Conservation (phyloP, 1,140 invertebrate genomes). For the Aphaenogaster ashmeadi region DNA sequence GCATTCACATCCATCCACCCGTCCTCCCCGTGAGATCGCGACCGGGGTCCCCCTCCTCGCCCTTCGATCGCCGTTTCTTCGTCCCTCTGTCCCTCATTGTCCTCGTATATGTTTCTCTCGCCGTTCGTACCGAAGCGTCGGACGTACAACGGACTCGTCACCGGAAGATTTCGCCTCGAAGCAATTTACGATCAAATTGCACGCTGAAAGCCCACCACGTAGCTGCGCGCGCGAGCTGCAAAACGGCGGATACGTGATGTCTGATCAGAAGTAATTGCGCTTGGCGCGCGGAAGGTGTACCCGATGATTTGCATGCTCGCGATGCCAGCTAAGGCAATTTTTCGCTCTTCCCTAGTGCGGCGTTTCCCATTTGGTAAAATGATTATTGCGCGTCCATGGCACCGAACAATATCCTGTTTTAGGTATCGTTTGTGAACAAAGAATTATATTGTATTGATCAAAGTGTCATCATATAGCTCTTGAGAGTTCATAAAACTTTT, state of each 20-base stretch:
- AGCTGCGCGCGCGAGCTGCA: constrained; percentile 40
- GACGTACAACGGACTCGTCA: constrained; percentile 47
- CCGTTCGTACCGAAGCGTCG: constrained; percentile 1
- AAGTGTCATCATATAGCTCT: not conserved
- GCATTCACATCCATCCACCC: constrained; percentile 81
- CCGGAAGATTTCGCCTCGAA: constrained; percentile 49
- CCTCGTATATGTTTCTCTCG: constrained; percentile 35
- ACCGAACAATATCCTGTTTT: not conserved
- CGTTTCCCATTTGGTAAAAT: constrained; percentile 41
- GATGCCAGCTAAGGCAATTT: constrained; percentile 56
- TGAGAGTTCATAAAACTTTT: not conserved
- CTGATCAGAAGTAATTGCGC: constrained; percentile 68
- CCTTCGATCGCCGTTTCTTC: constrained; percentile 38
- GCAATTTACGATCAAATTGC: constrained; percentile 72
- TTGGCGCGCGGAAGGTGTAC: constrained; percentile 37
- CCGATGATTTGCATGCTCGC: constrained; percentile 61
- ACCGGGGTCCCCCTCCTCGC: constrained; percentile 25
- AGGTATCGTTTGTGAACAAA: not conserved
- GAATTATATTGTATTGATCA: not conserved
- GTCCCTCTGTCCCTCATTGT: constrained; percentile 10
- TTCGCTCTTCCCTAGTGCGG: constrained; percentile 25
- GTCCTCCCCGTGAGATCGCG: constrained; percentile 69
- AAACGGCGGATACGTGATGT: constrained; percentile 74
- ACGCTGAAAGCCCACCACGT: constrained; percentile 49
- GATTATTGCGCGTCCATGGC: constrained; percentile 18